phyloP scores from a whole-genome alignment of 2,797 vertebrate genomes.

The Artibeus jamaicensis region DNA sequence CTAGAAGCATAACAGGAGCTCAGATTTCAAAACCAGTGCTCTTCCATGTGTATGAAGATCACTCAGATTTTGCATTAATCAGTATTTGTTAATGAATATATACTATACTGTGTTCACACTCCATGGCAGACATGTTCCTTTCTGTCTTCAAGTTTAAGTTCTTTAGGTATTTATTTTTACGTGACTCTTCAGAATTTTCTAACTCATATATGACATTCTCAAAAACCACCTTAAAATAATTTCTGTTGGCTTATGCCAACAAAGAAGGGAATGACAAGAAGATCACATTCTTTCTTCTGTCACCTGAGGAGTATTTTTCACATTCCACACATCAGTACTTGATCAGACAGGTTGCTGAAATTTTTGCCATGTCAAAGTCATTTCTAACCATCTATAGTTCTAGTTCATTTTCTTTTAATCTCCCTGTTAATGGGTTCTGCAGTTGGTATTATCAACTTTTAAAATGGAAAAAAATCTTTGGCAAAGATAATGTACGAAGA shows the following conservation, averaged over 20 bases:
- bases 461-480: background rate
- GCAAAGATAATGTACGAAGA: background rate
- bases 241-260: constrained; percentile 70
- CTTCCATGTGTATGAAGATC: background rate
- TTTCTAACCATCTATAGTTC: constrained; percentile 57
- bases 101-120: background rate
- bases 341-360: constrained; percentile 67
- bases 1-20: background rate
- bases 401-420: constrained; percentile 65
- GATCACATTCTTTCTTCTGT: constrained; percentile 79
- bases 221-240: constrained; percentile 73
- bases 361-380: constrained; percentile 67
- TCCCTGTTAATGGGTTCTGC: constrained; percentile 34
- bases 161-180: constrained; percentile 23
- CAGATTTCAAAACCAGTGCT: background rate
- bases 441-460: background rate
- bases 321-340: constrained; percentile 78
- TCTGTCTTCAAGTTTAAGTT: constrained; percentile 16
- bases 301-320: constrained; percentile 77
- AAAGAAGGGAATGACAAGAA: constrained; percentile 66
- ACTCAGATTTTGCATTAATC: background rate
- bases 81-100: background rate
- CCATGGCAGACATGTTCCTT: background rate
- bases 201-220: constrained; percentile 62
- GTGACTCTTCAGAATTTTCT: constrained; percentile 46